These are phyloP conservation scores for Dipodomys ordii DNA, from an alignment of 2,113 vertebrate species.

Conservation along the genomic window DNA sequence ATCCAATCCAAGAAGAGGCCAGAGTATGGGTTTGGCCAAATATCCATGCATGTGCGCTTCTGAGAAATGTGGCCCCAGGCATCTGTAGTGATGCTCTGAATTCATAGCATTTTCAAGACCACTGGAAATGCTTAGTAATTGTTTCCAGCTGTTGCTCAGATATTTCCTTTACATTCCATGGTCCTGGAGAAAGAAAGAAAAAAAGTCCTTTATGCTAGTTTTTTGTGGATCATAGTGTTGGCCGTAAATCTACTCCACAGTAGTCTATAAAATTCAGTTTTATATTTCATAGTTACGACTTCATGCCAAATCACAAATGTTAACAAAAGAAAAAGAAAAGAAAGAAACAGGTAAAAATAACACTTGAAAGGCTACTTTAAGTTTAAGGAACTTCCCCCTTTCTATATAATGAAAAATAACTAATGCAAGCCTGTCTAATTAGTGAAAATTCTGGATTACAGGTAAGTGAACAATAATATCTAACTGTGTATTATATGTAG, in stretches of 20 bases:
- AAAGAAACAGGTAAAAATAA: constrained; percentile 59
- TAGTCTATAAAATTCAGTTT: constrained; percentile 67
- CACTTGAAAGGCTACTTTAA: not conserved
- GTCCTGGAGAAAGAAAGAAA: constrained; percentile 65
- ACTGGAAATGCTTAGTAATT: constrained; percentile 83
- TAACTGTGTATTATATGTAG: not conserved
- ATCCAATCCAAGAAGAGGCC: not conserved
- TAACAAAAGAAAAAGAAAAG: not conserved
- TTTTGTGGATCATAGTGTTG: constrained; percentile 67
- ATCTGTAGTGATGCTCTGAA: constrained; percentile 75
- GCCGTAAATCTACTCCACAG: constrained; percentile 52
- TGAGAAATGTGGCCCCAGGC: not conserved
- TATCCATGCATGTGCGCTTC: not conserved
- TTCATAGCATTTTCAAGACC: constrained; percentile 75
- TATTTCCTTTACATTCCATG: constrained; percentile 83
- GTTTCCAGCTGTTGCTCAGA: constrained; percentile 84
- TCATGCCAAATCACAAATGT: constrained; percentile 53
- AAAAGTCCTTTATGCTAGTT: constrained; percentile 61
- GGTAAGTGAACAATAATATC: not conserved
- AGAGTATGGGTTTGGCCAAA: not conserved
- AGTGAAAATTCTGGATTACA: not conserved
- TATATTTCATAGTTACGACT: constrained; percentile 74
- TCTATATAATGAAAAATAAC: not conserved
- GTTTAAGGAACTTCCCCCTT: not conserved
- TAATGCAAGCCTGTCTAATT: constrained; percentile 16